Evolutionary conservation across 1,140 invertebrate genomes (phyloP), one percentile per base, ranked within the genome.

Genomic region (Drosophila kurseongensis): DNA sequence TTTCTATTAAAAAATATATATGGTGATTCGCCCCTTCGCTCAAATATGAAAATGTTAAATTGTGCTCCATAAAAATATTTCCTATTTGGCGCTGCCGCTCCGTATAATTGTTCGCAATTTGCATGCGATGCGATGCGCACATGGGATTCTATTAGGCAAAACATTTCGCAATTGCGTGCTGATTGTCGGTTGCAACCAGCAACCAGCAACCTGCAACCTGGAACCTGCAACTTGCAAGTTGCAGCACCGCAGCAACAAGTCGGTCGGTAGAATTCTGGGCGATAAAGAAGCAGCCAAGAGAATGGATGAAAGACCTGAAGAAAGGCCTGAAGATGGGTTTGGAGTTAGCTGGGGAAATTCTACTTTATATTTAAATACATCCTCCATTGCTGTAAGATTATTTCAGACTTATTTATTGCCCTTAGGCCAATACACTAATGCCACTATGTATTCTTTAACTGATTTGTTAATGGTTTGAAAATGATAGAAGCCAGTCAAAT

Each of bases 131-230:
- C 48, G 48, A 16, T 41, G 83, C 83, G 75, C 83, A 75, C 75
- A 80, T 75, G 78, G 78, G 74, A 86, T 86, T 86, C 82, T 86
- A 86, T 86, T 86, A 82, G 83, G 83, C 73, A 78, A 62, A 88
- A 88, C 83, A 86, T 86, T 82, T 85, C 83, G 83, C 83, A 86
- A 86, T 86, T 86, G 83, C 82, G 83, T 86, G 83, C 78, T 88
- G 82, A 86, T 86, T 86, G 83, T 80, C 59, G 78, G 76, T 80
- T 74, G 45, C 54, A 41, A 56, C 36, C 35, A 63, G 41, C 68
- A 54, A 54, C 40, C 9, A 8, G 60, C 60, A 44, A 42, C 32
- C n/a, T 12, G 66, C 32, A 35, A 50, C 44, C n/a, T 12, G 66
- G 23, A 35, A 50, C 44, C 13, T 14, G 40, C 32, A 51, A 16